Evolutionary conservation across 1,140 invertebrate species (phyloP), one percentile per base, ranked within the genome.

Genomic region (Chlorops oryzae): DNA sequence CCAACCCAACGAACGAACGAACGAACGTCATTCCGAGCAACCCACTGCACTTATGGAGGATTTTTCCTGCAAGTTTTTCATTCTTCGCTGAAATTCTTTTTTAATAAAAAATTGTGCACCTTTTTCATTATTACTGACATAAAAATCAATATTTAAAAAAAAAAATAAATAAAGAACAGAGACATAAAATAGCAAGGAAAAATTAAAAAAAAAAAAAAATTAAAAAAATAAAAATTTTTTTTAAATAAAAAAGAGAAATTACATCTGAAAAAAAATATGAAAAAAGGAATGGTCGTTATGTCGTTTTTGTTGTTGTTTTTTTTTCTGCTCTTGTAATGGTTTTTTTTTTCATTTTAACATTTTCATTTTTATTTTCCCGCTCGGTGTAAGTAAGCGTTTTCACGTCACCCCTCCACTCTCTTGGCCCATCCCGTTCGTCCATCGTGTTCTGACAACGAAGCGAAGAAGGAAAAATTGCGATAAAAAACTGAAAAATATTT

Each of bases 41-140:
- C n/a, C n/a, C n/a, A n/a, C n/a, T n/a, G n/a, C n/a, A n/a, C n/a
- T n/a, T n/a, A n/a, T n/a, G n/a, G n/a, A n/a, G n/a, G n/a, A n/a
- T n/a, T n/a, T n/a, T n/a, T n/a, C n/a, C n/a, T n/a, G n/a, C n/a
- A n/a, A n/a, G n/a, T n/a, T n/a, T n/a, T n/a, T n/a, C n/a, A n/a
- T n/a, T n/a, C n/a, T n/a, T n/a, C n/a, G n/a, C n/a, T n/a, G n/a
- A 38, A 20, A 17, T 46, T 24, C 41, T 54, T 35, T 47, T 56
- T 41, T 47, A 51, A 60, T 60, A 55, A 52, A 63, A 63, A 62
- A 63, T 56, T 64, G 62, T 64, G 62, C 64, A 64, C 62, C 62
- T 64, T 64, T n/a, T n/a, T 64, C 62, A 64, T 64, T 64, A 64
- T 64, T 62, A 59, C 62, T 65, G 62, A 64, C 62, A 64, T 64